phyloP scores from a whole-genome alignment of 2,113 vertebrate genomes.

The Engystomops pustulosus region DNA sequence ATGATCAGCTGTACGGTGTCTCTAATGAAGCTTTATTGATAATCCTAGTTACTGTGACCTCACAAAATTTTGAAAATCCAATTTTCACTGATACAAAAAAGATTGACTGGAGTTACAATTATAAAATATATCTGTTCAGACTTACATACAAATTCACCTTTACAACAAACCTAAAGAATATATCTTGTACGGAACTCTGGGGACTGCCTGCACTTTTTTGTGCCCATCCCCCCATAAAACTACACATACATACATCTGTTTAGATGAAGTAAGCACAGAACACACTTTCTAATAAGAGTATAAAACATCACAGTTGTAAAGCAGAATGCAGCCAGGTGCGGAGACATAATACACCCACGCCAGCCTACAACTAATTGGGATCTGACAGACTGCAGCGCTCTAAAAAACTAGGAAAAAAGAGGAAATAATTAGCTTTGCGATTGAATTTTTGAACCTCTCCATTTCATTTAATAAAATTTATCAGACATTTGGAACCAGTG shows the following conservation, averaged over 20 bases:
- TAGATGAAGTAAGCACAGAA: neutral
- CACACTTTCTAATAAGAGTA: slow-evolving; percentile 11
- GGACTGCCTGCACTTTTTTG: no score
- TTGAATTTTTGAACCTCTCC: neutral
- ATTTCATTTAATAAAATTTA: neutral
- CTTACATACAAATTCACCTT: no score
- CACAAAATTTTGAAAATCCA: no score
- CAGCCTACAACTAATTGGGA: slow-evolving; percentile 40
- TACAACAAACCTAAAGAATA: no score
- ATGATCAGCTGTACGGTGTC: no score
- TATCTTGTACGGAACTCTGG: no score
- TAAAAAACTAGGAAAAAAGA: slow-evolving; percentile 13
- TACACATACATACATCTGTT: neutral
- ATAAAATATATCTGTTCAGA: no score
- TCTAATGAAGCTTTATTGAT: no score
- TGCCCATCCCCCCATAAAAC: neutral
- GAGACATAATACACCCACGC: slow-evolving; percentile 47
- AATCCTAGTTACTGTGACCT: no score
- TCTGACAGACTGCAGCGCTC: slow-evolving; percentile 4
- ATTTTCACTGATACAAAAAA: no score
- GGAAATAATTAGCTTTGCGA: slow-evolving; percentile 24
- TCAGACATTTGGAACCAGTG: neutral
- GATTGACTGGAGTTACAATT: no score
- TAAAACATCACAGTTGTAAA: slow-evolving; percentile 12
- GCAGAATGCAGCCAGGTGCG: slow-evolving; percentile 34